These are phyloP conservation scores for Naja naja DNA, from an alignment of 2,113 vertebrate genomes.

Conservation along the genomic window DNA sequence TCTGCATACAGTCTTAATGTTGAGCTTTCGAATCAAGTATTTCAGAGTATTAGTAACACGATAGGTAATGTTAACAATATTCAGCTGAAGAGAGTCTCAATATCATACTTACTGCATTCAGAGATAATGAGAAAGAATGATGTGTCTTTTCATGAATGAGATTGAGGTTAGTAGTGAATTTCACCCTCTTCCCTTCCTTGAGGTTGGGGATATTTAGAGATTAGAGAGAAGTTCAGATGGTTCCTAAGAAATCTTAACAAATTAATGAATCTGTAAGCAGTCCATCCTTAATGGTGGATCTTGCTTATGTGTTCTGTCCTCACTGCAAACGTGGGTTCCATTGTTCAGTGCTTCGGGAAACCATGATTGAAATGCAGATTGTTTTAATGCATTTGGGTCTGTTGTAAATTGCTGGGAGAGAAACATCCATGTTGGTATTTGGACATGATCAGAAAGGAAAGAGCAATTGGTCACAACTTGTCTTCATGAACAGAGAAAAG, in stretches of 20 bases:
- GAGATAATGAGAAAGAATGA: neutral
- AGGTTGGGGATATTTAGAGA: neutral
- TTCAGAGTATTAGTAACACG: neutral
- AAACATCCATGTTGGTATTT: neutral
- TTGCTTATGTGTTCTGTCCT: neutral
- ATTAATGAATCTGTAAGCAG: neutral
- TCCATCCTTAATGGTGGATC: neutral
- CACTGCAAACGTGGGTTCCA: neutral
- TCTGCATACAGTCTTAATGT: neutral
- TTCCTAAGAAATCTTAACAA: neutral
- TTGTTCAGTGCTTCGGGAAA: neutral
- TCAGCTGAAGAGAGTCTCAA: neutral
- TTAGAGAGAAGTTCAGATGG: neutral
- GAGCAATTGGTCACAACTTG: neutral
- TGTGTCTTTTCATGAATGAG: neutral
- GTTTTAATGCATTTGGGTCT: neutral
- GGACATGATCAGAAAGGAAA: neutral
- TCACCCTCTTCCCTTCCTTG: too few species aligned
- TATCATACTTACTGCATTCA: neutral
- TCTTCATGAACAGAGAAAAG: neutral
- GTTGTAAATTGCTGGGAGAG: neutral
- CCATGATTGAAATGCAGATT: neutral
- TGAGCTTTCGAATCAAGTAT: neutral
- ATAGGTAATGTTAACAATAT: neutral
- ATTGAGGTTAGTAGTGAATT: neutral